Evolutionary conservation across 2,888 invertebrate species (phyloP).

Genomic region (Drosophila pullipes): DNA sequence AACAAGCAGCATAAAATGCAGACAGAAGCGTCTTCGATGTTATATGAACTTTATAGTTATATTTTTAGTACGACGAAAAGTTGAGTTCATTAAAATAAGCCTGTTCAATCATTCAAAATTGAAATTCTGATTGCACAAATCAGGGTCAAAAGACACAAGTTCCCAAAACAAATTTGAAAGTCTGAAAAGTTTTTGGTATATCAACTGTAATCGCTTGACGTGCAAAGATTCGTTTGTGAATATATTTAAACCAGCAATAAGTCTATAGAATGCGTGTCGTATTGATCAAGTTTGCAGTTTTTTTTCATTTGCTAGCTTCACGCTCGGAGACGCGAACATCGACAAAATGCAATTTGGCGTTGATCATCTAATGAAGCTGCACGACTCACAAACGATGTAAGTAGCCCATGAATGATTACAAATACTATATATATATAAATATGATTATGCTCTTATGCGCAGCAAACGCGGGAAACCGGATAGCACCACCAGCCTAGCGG

Average conservation of each 20-base stretch:
- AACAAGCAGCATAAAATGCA: not conserved
- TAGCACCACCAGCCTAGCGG: slow-evolving; percentile 54
- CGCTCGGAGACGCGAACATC: slow-evolving; percentile 71
- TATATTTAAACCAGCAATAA: not conserved
- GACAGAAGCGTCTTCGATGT: not conserved
- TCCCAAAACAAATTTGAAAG: not conserved
- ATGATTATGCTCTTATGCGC: not conserved
- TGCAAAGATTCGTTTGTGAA: not conserved
- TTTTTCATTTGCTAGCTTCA: slow-evolving; percentile 55
- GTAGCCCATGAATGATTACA: slow-evolving; percentile 14
- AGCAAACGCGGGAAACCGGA: slow-evolving; percentile 74
- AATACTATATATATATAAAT: too few relatives aligned
- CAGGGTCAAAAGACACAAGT: not conserved
- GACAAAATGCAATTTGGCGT: slow-evolving; percentile 81
- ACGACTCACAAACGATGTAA: slow-evolving; percentile 75
- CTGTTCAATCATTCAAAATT: not conserved
- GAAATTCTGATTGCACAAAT: not conserved
- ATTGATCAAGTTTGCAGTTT: slow-evolving; percentile 11
- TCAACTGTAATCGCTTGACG: not conserved
- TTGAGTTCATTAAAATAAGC: not conserved
- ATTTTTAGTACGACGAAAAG: not conserved
- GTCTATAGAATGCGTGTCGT: not conserved
- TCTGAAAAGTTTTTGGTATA: not conserved
- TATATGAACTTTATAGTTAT: not conserved
- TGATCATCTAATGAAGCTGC: slow-evolving; percentile 79